A percentile compares a stretch with the other conserved stretches of the same genome.
phyloP scores from a whole-genome alignment of 2,888 invertebrate species.

The Ditula angustiorana region DNA sequence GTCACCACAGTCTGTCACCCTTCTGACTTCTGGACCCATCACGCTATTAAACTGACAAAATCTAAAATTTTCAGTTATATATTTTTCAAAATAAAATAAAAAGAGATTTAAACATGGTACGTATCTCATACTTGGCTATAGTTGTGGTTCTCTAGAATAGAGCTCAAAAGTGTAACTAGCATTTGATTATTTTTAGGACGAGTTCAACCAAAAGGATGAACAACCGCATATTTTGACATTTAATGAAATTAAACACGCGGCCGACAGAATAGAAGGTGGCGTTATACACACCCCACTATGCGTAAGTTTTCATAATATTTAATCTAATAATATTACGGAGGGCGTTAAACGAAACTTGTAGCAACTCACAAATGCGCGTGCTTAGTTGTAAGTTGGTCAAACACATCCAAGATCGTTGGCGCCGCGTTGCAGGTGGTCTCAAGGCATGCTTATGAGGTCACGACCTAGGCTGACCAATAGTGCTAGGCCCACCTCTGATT shows the following conservation, averaged over 20 bases:
- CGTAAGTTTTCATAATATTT: conserved; percentile 56
- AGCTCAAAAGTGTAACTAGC: neutral
- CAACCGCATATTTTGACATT: conserved; percentile 63
- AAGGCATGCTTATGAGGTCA: too few species aligned
- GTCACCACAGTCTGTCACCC: neutral
- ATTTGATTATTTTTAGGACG: conserved; percentile 21
- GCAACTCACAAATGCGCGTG: too few species aligned
- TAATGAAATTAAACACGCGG: conserved; percentile 72
- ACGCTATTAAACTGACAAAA: neutral
- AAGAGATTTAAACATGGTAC: neutral
- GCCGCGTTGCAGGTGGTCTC: too few species aligned
- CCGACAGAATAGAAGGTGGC: conserved; percentile 71
- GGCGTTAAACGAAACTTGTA: too few species aligned
- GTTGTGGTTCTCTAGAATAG: neutral
- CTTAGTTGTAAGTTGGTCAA: too few species aligned
- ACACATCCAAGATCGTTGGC: too few species aligned
- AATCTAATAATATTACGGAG: too few species aligned
- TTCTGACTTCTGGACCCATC: neutral
- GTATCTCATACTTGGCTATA: neutral
- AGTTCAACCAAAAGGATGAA: conserved; percentile 32
- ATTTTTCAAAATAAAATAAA: neutral
- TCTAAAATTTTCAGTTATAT: neutral
- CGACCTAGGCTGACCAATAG: too few species aligned
- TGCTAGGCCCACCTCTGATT: too few species aligned
- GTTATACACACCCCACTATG: conserved; percentile 79